Evolutionary conservation across 2,797 vertebrate genomes (phyloP).

Genomic region (Bovichtus diacanthus): DNA sequence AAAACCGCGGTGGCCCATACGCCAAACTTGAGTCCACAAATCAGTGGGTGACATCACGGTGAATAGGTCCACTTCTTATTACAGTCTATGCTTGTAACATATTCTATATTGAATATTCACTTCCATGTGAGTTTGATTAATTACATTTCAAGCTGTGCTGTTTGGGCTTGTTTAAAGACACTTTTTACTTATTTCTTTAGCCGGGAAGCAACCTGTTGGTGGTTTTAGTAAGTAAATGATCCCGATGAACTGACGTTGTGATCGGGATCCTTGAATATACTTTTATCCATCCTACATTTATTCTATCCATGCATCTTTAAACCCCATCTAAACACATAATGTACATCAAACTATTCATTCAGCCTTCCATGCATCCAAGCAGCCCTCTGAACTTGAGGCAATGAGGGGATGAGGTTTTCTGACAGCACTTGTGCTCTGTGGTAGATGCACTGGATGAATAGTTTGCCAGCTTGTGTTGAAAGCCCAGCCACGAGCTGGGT

Average conservation of each 20-base stretch:
- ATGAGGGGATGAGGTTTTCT: constrained; percentile 45
- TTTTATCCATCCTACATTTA: background rate
- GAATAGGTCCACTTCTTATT: no score
- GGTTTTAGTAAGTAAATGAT: background rate
- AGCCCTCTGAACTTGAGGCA: constrained; percentile 41
- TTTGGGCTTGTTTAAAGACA: background rate
- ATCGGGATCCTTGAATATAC: background rate
- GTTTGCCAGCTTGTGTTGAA: constrained; percentile 59
- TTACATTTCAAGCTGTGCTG: background rate
- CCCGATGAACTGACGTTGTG: background rate
- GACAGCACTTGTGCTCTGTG: constrained; percentile 46
- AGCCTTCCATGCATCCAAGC: background rate
- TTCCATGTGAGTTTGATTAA: background rate
- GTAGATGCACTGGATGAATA: constrained; percentile 34
- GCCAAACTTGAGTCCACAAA: no score
- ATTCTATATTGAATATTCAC: no score
- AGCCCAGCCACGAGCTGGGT: constrained; percentile 68
- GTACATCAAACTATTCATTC: background rate
- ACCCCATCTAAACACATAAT: background rate
- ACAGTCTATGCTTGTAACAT: no score
- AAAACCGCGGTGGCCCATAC: no score
- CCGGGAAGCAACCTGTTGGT: background rate
- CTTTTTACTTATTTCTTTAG: background rate
- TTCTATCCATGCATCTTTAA: background rate
- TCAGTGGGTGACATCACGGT: no score